These are phyloP conservation scores for Drosophila grimshawi DNA, from an alignment of 1,140 invertebrate species.

Conservation along the genomic window DNA sequence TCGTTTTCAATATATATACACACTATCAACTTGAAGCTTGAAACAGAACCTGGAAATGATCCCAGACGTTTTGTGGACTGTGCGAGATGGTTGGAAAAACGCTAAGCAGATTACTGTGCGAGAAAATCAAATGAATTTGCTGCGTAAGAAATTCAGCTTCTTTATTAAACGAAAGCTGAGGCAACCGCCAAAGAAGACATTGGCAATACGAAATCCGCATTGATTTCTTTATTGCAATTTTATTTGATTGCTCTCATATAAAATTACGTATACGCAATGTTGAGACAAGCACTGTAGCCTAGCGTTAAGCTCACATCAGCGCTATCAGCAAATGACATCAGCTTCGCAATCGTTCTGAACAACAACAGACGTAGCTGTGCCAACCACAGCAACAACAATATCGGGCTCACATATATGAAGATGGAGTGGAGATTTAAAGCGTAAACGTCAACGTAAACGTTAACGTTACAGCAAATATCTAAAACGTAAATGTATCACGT, in stretches of 20 bases:
- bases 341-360: slow-evolving; percentile 37
- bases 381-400: slow-evolving; percentile 55
- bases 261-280: slow-evolving; percentile 79
- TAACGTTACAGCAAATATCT: slow-evolving; percentile 66
- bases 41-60: slow-evolving; percentile 21
- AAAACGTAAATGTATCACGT: slow-evolving; percentile 83
- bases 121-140: slow-evolving; percentile 70
- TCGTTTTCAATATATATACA: slow-evolving; percentile 76
- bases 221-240: slow-evolving; percentile 82
- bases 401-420: slow-evolving; percentile 56
- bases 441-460: slow-evolving; percentile 29
- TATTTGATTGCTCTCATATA: slow-evolving; percentile 78
- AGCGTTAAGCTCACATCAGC: slow-evolving; percentile 68
- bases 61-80: slow-evolving; percentile 37
- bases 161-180: slow-evolving; percentile 42
- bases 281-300: slow-evolving; percentile 62
- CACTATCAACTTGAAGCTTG: slow-evolving; percentile 53
- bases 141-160: slow-evolving; percentile 69
- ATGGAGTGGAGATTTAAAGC: slow-evolving; percentile 3
- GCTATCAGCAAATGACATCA: slow-evolving; percentile 64
- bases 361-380: background rate
- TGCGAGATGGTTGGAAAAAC: slow-evolving; percentile 22
- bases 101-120: slow-evolving; percentile 74
- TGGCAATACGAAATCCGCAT: slow-evolving; percentile 59
- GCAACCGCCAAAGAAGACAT: background rate